Base-by-base conservation (phyloP, 2,888 invertebrate genomes). In the Endotricha flammealis region DNA sequence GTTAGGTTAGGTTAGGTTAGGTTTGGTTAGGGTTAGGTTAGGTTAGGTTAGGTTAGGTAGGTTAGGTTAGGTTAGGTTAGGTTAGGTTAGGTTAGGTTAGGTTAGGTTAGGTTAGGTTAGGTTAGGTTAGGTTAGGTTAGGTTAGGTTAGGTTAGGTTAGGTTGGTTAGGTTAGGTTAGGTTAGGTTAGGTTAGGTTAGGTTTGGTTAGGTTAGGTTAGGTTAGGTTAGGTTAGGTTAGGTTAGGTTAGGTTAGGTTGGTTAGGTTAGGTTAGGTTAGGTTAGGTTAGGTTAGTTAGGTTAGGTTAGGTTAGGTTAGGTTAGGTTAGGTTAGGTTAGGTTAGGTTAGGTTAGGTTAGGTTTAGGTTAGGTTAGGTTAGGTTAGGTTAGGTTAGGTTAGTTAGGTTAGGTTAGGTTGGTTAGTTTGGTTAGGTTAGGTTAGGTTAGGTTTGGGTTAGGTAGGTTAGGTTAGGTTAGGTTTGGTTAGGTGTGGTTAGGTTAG, bases 311-410 rank as follows among this genome's bases (percentile, higher is more conserved):
- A 42, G 44, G 44, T 46, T 40, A 44, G 42, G 44, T 42, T 44
- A 44, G 41, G 39, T 43, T 42, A 44, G 48, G 50, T 47, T 48
- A 47, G 48, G 48, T 47, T 48, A 41, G 39, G 39, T 37, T 44
- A 37, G 39, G 42, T 37, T 39, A 40, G 42, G 39, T 36, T 23
- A 23, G 23, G 29, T 36, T 31, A 30, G 23, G 14, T 36, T 22
- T 32, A 35, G 39, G 35, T 43, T 35, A 36, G 41, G 38, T 35
- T 38, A 34, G 38, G 35, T 38, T 32, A 35, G 41, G 38, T 38
- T 35, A 38, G 41, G 39, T 34, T 23, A 23, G 32, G 22, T 32
- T 23, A 23, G 24, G 22, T 25, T 33, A 34, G 33, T 43, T 44
- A 40, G 37, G 35, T 29, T 34, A 32, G 39, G 38, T 36, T 42